phyloP scores from a whole-genome alignment of 2,888 invertebrate species.

The Arctia plantaginis region DNA sequence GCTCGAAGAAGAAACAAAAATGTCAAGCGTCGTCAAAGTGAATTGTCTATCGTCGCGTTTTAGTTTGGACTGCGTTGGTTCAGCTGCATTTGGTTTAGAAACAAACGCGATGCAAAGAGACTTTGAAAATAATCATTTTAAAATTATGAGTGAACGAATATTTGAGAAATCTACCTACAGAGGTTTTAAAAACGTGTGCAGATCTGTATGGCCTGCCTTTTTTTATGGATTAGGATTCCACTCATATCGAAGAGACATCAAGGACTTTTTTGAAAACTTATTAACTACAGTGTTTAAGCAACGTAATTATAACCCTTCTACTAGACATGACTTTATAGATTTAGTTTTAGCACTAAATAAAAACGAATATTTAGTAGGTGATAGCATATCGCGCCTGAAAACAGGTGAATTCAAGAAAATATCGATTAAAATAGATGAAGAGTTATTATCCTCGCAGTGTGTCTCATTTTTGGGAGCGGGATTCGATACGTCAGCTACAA shows the following conservation, averaged over 20 bases:
- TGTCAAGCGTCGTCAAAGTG: constrained; percentile 26
- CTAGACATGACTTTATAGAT: constrained; percentile 65
- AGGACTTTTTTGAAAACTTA: constrained; percentile 54
- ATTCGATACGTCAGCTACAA: constrained; percentile 64
- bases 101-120: constrained; percentile 51
- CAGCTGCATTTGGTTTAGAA: constrained; percentile 60
- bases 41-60: constrained; percentile 26
- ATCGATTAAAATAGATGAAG: constrained; percentile 61
- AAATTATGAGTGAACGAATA: constrained; percentile 49
- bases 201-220: constrained; percentile 56
- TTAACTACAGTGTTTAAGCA: constrained; percentile 54
- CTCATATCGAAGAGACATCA: constrained; percentile 48
- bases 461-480: constrained; percentile 77
- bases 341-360: constrained; percentile 59
- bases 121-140: constrained; percentile 53
- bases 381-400: constrained; percentile 56
- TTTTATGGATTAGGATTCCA: constrained; percentile 57
- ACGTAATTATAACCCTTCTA: constrained; percentile 51
- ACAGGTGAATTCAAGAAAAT: constrained; percentile 45
- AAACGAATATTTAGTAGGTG: constrained; percentile 55
- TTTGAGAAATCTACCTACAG: constrained; percentile 43
- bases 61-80: constrained; percentile 39
- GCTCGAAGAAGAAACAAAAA: constrained; percentile 29
- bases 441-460: constrained; percentile 81
- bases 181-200: constrained; percentile 34